Base-by-base conservation (phyloP, 2,888 invertebrate genomes). In the Drosophila sordidula region DNA sequence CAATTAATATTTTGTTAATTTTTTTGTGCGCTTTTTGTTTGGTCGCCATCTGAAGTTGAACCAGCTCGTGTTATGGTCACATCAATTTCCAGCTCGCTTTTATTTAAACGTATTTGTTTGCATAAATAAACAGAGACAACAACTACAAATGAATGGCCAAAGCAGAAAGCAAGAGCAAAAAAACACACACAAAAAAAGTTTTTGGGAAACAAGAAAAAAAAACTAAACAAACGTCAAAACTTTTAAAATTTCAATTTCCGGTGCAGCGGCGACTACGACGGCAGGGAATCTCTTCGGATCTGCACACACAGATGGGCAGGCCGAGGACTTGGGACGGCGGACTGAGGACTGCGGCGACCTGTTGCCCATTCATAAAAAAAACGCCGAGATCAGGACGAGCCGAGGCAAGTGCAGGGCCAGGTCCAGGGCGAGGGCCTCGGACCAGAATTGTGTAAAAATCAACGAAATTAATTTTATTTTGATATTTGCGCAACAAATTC, bases 161-260 rank as follows among this genome's bases (percentile, higher is more conserved):
- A 44, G 54, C 64, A 50, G 34, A 66, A 62, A 54, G 50, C 55
- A 41, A 70, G 56, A 36, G 64, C 16, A 4, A 54, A 49, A 52
- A 65, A 32, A 36, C 45, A 22, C 16, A 49, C 18, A 36, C 18
- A 18, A 32, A 52, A 58, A 62, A 68, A 44, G 9, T 29, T 29
- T 29, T 29, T 29, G 29, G 29, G 9, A 67, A 55, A 34, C 9
- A 71, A 67, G 18, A 34, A 71, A 69, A 71, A 69, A 65, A 56
- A 64, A 76, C 76, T 72, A 80, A 80, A 61, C 72, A 77, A 80
- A 80, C 80, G 69, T 77, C 77, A 80, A 75, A 80, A 80, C 63
- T 87, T 85, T 87, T 76, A 88, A 85, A 85, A 88, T 88, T 87
- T 87, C 83, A 85, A 85, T 85, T 85, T 85, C 85, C 88, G 85